A percentile compares a stretch with the other conserved stretches of the same genome.
These are phyloP conservation scores for Odobenus rosmarus DNA, from an alignment of 2,113 vertebrate species.

Conservation along the genomic window DNA sequence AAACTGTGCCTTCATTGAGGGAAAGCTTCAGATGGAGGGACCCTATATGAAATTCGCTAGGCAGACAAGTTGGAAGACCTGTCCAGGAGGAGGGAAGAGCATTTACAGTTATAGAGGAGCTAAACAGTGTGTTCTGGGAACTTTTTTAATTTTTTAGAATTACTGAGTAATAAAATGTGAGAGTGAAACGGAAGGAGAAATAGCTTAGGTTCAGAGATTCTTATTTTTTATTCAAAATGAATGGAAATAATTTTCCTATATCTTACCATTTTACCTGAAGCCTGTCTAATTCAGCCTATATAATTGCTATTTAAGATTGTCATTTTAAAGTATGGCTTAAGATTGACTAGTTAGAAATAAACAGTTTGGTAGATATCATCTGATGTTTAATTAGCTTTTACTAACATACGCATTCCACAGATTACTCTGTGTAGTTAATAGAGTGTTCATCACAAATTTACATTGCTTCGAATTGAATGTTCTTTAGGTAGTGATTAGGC, in stretches of 20 bases:
- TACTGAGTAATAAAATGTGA: neutral
- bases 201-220: neutral
- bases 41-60: neutral
- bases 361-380: neutral
- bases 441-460: neutral
- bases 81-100: neutral
- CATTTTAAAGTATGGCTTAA: neutral
- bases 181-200: neutral
- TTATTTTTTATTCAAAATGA: neutral
- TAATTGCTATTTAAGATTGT: neutral
- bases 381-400: neutral
- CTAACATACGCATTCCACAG: neutral
- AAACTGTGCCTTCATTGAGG: neutral
- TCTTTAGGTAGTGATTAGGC: neutral
- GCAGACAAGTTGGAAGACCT: neutral
- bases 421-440: neutral
- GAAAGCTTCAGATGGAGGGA: neutral
- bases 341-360: neutral
- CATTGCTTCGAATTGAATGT: neutral
- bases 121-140: neutral
- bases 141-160: neutral
- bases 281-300: neutral
- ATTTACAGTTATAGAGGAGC: neutral
- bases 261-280: neutral
- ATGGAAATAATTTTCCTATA: neutral